Percentiles rank a stretch among this genome's conserved stretches.
These are phyloP conservation scores for Dyspetes luteomarginatus DNA, from an alignment of 2,888 invertebrate genomes.

Conservation along the genomic window DNA sequence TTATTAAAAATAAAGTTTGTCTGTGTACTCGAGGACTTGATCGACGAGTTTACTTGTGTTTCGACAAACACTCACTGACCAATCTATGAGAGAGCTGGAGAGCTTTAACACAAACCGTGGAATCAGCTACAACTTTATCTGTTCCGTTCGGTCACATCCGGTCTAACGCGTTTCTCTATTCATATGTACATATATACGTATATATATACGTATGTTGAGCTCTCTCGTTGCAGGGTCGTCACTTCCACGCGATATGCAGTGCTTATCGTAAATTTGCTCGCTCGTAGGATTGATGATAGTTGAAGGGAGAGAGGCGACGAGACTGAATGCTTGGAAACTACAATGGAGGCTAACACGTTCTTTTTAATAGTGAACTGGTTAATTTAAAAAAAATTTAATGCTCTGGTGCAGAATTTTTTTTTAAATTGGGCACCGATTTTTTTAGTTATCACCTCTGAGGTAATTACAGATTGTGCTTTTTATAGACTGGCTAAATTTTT, in stretches of 20 bases:
- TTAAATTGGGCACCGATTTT: background rate
- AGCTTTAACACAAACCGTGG: slow-evolving; percentile 35
- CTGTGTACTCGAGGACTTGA: background rate
- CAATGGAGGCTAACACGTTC: background rate
- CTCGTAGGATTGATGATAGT: slow-evolving; percentile 43
- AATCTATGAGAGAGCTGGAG: slow-evolving; percentile 3
- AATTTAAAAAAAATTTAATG: background rate
- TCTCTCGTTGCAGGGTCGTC: slow-evolving; percentile 32
- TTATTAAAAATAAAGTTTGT: background rate
- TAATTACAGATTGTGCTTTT: no score
- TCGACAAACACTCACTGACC: slow-evolving; percentile 36
- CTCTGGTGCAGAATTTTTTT: background rate
- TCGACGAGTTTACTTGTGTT: slow-evolving; percentile 27
- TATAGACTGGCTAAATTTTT: no score
- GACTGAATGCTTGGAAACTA: slow-evolving; percentile 20
- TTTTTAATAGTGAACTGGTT: background rate
- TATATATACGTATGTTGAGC: slow-evolving; percentile 11
- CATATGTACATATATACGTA: slow-evolving; percentile 19
- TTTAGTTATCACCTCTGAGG: no score
- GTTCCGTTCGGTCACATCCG: slow-evolving; percentile 59
- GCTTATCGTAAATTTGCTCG: slow-evolving; percentile 48
- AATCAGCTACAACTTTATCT: slow-evolving; percentile 62
- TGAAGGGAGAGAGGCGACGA: slow-evolving; percentile 6
- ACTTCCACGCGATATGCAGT: slow-evolving; percentile 53
- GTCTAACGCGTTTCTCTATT: slow-evolving; percentile 46